Conservation (phyloP, 2,888 invertebrate genomes). For the Alcis repandata region DNA sequence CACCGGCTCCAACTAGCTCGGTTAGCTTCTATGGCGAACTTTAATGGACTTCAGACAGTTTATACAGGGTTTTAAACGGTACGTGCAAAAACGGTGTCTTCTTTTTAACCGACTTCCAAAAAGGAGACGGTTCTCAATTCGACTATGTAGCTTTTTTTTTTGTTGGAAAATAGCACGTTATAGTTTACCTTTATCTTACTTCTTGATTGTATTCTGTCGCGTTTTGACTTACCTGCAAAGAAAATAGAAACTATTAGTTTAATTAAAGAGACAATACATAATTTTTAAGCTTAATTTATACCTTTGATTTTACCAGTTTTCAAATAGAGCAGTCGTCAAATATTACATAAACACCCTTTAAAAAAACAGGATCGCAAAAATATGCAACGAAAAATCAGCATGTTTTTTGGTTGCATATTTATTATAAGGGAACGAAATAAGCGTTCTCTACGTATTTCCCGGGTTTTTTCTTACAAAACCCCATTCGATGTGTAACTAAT, state of each 20-base stretch:
- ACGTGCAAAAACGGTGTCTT: not conserved
- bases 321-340: no score
- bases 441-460: no score
- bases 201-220: not conserved
- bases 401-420: no score
- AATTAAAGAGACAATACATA: not conserved
- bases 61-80: conserved; percentile 12
- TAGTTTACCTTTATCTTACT: not conserved
- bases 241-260: not conserved
- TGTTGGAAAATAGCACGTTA: not conserved
- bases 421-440: no score
- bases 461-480: no score
- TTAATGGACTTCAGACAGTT: conserved; percentile 26
- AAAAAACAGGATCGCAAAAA: no score
- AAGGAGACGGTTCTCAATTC: no score
- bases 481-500: not conserved
- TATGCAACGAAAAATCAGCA: no score
- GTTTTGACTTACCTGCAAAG: conserved; percentile 4
- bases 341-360: no score
- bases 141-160: not conserved
- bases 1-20: conserved; percentile 28
- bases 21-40: conserved; percentile 23
- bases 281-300: not conserved
- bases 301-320: no score
- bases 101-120: no score